Base-by-base conservation (phyloP, 2,797 vertebrate species). In the Gadopsis bispinosus region DNA sequence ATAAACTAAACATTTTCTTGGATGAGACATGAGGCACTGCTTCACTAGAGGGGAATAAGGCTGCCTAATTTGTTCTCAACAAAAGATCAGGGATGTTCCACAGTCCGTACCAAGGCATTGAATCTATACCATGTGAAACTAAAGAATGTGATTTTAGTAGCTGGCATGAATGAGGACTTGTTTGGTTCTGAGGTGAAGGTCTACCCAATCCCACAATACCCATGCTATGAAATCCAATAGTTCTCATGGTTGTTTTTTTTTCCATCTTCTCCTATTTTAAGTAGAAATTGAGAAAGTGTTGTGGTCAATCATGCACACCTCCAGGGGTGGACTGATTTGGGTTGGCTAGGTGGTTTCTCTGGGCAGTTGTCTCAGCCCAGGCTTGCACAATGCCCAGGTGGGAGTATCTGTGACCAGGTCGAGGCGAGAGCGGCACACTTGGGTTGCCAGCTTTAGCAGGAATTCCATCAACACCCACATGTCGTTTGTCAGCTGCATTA, bases 401-500 rank as follows among this genome's bases (percentile, higher is more conserved):
- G 81, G 84, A 76, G 69, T 83, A 86, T 90, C 79, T 54, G 45
- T 77, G 83, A 84, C 77, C 45, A 33, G 58, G 41, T 68, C 0
- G 3, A 20, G 51, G 66, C 43, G 65, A 69, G 69, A 58, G 81
- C 22, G 29, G 62, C 73, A 73, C 79, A 78, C 69, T 89, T 31
- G 31, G 50, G 56, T 83, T 87, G 80, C 86, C 83, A 82, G 79
- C 80, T 89, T 88, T 64, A 91, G 81, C 53, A 81, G 7, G 54
- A 87, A 83, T 88, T 93, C 84, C 82, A 78, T 93, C 90, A 90
- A 77, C 87, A 86, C 83, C 85, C 67, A 60, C 77, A 72, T 73
- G 86, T 80, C 79, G 67, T 84, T 87, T 83, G 88, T 92, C 91
- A 92, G 88, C 92, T 89, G 90, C 79, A 75, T 87, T 92, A 92